Base-by-base conservation (phyloP, 2,113 vertebrate species). In the Sakesphorus luctuosus region DNA sequence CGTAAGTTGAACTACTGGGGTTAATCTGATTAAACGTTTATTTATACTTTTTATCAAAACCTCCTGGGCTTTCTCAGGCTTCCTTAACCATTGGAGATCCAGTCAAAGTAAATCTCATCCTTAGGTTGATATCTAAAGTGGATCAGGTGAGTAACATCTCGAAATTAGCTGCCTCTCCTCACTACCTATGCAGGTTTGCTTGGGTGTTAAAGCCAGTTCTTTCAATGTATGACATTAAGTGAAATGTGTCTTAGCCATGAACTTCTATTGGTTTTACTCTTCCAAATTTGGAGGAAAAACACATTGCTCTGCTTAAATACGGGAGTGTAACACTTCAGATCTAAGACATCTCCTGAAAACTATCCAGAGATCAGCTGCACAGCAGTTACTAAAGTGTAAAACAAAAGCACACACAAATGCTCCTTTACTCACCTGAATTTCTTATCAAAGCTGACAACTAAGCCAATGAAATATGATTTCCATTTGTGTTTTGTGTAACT, bases 381-480 rank as follows among this genome's bases (percentile, higher is more conserved):
- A 46, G 36, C 8, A 69, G 17, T 50, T 76, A 63, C 17, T 56
- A 87, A 58, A 12, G 28, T 25, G 18, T 38, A 65, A 94, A 46
- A 74, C 11, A 11, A 80, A 86, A 81, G 26, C 47, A 73, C 13
- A 18, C 7, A 50, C 5, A 53, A 75, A 43, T 80, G 14, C 7
- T 59, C 18, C 40, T 90, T 93, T 91, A 98, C 99, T 98, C 97
- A 99, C 99, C 90, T 97, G 89, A 99, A 98, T 23, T 98, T 98
- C 82, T 97, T 98, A 98, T 99, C 99, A 96, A 99, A 97, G 93
- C 98, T 98, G 86, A 99, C 97, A 68, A 93, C 86, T 97, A 99
- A 96, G 25, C 98, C 99, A 80, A 99, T 99, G 95, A 98, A 99
- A 97, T 98, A 99, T 50, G 98, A 97, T 10, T 69, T 11, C 6